A percentile compares a stretch with the other conserved stretches of the same genome.
Conservation (phyloP, 2,113 vertebrate species). For the Pithys albifrons region DNA sequence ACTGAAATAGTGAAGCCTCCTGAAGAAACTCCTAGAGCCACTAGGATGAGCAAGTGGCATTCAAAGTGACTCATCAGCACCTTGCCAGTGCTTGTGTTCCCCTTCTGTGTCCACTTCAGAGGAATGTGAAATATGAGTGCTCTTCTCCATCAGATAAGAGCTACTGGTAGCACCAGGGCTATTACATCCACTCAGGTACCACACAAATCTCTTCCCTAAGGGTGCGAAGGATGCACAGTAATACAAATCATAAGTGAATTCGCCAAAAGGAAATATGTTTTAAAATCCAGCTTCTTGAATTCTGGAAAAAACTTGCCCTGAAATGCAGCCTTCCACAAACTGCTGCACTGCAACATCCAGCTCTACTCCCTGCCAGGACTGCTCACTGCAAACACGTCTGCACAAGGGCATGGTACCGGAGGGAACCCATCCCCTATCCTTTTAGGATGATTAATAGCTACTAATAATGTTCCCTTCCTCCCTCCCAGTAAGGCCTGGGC, state of each 20-base stretch:
- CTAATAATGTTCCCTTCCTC: not conserved
- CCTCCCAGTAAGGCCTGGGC: not conserved
- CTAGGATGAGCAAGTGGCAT: not conserved
- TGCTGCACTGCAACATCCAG: not conserved
- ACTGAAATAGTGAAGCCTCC: not conserved
- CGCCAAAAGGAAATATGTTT: not conserved
- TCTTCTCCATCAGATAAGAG: not conserved
- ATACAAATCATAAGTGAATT: not conserved
- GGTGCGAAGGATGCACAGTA: not conserved
- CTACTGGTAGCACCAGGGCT: not conserved
- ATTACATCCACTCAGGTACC: not conserved
- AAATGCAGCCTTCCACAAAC: not conserved
- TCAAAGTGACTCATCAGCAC: not conserved
- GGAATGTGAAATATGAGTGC: not conserved
- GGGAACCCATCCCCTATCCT: not conserved
- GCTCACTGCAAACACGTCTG: not conserved
- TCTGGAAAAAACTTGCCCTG: not conserved
- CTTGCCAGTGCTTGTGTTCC: not conserved
- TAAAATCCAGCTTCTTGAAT: not conserved
- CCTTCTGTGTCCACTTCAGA: not conserved
- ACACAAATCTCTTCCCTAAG: not conserved
- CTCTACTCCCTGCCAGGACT: not conserved
- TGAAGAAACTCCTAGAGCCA: not conserved
- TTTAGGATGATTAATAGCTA: constrained; percentile 21
- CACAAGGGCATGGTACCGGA: not conserved